Evolutionary conservation across 2,113 vertebrate species (phyloP).

Genomic region (Sorex araneus): DNA sequence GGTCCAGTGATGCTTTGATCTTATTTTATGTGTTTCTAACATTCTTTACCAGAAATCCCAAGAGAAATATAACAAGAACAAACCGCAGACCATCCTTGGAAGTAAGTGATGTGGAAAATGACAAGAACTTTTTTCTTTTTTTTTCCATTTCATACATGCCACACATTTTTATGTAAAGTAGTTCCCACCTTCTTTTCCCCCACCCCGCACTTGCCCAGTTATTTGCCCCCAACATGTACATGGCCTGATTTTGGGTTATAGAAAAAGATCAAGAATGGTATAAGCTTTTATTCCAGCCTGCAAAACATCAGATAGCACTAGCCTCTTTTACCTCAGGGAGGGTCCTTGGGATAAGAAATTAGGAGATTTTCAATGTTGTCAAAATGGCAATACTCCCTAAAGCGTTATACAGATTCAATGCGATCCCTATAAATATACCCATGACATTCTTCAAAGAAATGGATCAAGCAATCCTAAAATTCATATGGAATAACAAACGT

Average conservation of each 20-base stretch:
- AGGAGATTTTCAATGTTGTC: not conserved
- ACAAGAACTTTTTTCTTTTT: constrained; percentile 6
- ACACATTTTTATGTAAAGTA: constrained; percentile 40
- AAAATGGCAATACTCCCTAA: too few relatives aligned
- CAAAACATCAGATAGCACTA: not conserved
- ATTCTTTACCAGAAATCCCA: constrained; percentile 92
- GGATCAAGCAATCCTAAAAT: too few relatives aligned
- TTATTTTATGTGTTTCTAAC: constrained; percentile 75
- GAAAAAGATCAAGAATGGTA: not conserved
- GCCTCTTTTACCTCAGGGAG: not conserved
- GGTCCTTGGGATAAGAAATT: not conserved
- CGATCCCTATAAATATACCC: too few relatives aligned
- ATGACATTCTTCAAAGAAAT: too few relatives aligned
- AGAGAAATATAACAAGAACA: constrained; percentile 93
- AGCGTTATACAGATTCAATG: too few relatives aligned
- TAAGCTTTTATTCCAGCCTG: not conserved
- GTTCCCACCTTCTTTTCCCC: not conserved
- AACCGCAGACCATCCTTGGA: constrained; percentile 90
- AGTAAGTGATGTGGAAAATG: constrained; percentile 91
- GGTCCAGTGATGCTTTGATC: constrained; percentile 53
- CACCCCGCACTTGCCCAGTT: not conserved
- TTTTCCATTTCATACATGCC: constrained; percentile 22
- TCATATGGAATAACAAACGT: too few relatives aligned
- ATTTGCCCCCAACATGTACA: not conserved
- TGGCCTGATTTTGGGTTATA: constrained; percentile 32